Evolutionary conservation across 2,888 invertebrate species (phyloP).

Genomic region (Clepsis dumicolana): DNA sequence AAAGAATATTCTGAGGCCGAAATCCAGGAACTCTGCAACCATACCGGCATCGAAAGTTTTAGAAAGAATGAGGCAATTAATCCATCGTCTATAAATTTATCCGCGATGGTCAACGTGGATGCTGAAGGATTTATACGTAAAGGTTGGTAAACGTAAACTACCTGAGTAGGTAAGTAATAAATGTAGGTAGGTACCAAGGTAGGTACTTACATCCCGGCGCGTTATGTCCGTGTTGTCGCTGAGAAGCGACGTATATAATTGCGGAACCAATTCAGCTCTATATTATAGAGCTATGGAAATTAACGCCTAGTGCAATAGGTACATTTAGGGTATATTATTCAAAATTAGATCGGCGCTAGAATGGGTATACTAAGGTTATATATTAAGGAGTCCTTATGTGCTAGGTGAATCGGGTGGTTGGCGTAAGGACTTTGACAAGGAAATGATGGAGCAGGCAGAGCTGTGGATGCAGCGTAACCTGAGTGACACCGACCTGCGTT

Average conservation of each 20-base stretch:
- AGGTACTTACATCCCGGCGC: too few species aligned
- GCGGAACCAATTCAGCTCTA: too few species aligned
- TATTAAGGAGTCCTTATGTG: not conserved
- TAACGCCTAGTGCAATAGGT: too few species aligned
- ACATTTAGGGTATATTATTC: too few species aligned
- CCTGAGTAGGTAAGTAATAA: too few species aligned
- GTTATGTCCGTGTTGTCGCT: too few species aligned
- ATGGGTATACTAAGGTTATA: too few species aligned
- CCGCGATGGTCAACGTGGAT: not conserved
- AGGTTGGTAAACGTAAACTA: too few species aligned
- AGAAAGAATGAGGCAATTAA: slow-evolving; percentile 91
- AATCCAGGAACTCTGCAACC: slow-evolving; percentile 83
- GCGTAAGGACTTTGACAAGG: slow-evolving; percentile 31
- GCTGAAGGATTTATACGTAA: slow-evolving; percentile 15
- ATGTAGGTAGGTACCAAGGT: too few species aligned
- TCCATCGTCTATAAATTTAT: slow-evolving; percentile 55
- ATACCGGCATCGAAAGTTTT: slow-evolving; percentile 92
- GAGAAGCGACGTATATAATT: too few species aligned
- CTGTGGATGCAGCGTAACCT: slow-evolving; percentile 88
- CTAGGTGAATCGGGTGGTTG: slow-evolving; percentile 19
- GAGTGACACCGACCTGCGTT: slow-evolving; percentile 80
- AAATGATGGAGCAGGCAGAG: slow-evolving; percentile 83
- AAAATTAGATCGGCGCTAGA: too few species aligned
- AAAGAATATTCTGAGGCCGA: slow-evolving; percentile 81
- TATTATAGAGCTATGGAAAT: too few species aligned